Conservation (phyloP, 2,888 invertebrate genomes). For the Amaurobius ferox region DNA sequence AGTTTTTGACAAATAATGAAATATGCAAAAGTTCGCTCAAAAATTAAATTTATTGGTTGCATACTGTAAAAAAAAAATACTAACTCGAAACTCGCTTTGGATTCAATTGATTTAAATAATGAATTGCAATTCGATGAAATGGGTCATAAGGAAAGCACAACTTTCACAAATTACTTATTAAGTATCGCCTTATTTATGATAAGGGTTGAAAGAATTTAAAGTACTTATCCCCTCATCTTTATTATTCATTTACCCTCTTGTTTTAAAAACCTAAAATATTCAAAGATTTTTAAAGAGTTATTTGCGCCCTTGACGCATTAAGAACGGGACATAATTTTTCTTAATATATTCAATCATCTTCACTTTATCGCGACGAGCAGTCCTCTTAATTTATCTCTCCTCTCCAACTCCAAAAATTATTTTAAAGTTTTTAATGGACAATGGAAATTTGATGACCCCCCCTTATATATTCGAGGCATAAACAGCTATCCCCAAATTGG, state of each 20-base stretch:
- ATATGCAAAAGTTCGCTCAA: too few relatives aligned
- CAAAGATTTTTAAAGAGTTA: conserved; percentile 8
- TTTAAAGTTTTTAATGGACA: conserved; percentile 67
- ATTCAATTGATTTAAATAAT: background rate
- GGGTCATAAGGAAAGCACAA: background rate
- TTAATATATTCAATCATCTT: conserved; percentile 43
- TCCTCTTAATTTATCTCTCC: conserved; percentile 32
- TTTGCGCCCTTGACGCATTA: background rate
- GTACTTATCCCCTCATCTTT: background rate
- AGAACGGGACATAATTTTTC: conserved; percentile 29
- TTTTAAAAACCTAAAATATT: conserved; percentile 9
- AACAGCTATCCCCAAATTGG: conserved; percentile 27
- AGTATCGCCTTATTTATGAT: conserved; percentile 3
- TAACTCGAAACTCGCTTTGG: background rate
- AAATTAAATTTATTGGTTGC: too few relatives aligned
- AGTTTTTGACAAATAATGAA: too few relatives aligned
- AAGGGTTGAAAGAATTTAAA: background rate
- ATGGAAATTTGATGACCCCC: conserved; percentile 62
- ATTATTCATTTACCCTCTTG: background rate
- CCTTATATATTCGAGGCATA: background rate
- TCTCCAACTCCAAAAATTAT: conserved; percentile 32
- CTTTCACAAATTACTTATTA: conserved; percentile 14
- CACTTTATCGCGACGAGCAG: conserved; percentile 21
- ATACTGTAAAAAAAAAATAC: background rate
- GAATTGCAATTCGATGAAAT: background rate